Conservation (phyloP, 2,113 vertebrate genomes). For the Solea senegalensis region DNA sequence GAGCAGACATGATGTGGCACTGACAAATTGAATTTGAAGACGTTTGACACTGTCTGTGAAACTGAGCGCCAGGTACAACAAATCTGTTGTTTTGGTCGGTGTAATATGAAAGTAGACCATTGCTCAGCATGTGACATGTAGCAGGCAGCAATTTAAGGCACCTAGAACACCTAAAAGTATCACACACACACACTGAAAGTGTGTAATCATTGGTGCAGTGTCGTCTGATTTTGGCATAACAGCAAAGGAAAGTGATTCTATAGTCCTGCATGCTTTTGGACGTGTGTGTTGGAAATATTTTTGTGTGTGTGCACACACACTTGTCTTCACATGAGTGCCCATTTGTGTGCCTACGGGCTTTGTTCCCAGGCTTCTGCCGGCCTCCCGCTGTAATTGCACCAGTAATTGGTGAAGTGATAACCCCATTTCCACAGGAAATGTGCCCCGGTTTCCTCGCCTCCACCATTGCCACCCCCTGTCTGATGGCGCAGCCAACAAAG, state of each 20-base stretch:
- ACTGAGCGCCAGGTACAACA: not conserved
- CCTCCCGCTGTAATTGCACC: constrained; percentile 77
- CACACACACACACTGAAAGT: not conserved
- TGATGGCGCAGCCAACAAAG: constrained; percentile 67
- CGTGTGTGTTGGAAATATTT: constrained; percentile 19
- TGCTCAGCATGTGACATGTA: not conserved
- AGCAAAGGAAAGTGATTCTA: constrained; percentile 7
- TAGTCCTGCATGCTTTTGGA: not conserved
- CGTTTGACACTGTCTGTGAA: not conserved
- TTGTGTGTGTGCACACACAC: not conserved
- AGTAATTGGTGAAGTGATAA: constrained; percentile 82
- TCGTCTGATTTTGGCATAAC: constrained; percentile 2
- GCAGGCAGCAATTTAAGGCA: not conserved
- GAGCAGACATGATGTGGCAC: not conserved
- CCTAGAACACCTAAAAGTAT: not conserved
- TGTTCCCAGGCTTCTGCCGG: constrained; percentile 74
- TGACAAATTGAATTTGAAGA: not conserved
- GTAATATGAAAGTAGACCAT: not conserved
- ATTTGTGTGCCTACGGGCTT: constrained; percentile 62
- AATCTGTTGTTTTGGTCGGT: not conserved
- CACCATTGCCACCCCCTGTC: constrained; percentile 29
- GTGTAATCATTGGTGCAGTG: not conserved
- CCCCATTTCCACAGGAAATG: constrained; percentile 83
- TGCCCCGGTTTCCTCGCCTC: constrained; percentile 71
- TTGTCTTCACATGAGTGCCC: constrained; percentile 48